Base-by-base conservation (phyloP, 2,797 vertebrate genomes). In the Trichosurus vulpecula region DNA sequence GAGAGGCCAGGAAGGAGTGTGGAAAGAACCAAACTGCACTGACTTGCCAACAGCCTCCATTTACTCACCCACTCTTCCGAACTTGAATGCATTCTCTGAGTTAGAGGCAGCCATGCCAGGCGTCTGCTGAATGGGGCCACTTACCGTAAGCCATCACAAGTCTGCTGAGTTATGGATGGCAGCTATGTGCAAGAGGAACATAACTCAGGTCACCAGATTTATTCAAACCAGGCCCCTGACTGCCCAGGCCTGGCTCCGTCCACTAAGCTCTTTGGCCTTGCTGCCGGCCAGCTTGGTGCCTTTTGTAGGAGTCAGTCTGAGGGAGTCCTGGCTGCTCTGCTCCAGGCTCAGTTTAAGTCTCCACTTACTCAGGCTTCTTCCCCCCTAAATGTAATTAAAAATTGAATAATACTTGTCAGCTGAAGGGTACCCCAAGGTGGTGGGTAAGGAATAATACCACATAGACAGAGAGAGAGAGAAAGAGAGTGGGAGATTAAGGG, bases 71-170 rank as follows among this genome's bases (percentile, higher is more conserved):
- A 35, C 13, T 30, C 53, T 90, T 90, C 52, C 54, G 52, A 54
- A 52, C 13, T 35, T 87, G 31, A 90, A 54, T 52, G 51, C 90
- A 29, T 90, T 90, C 52, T 90, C 53, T 90, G 51, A 87, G 41
- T 54, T 52, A n/a, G 52, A 90, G 12, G 91, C 95, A 97, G 94
- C 0, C 30, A 96, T 94, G 89, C 27, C 74, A 96, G 22, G 14
- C 81, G 94, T 93, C 93, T 66, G 87, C 89, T 90, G 91, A 96
- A 96, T n/a, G 29, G 10, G 97, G 27, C 3, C 55, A 58, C 29
- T 90, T 92, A 2, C 19, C 81, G n/a, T 58, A 89, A 97, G 92
- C 22, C 94, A 90, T 91, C 58, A 97, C 95, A 96, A 94, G 94
- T 96, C 93, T 92, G 31, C 58, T 93, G 95, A 96, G 91, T 95